Base-by-base conservation (phyloP, 2,797 vertebrate species). In the Alosa sapidissima region DNA sequence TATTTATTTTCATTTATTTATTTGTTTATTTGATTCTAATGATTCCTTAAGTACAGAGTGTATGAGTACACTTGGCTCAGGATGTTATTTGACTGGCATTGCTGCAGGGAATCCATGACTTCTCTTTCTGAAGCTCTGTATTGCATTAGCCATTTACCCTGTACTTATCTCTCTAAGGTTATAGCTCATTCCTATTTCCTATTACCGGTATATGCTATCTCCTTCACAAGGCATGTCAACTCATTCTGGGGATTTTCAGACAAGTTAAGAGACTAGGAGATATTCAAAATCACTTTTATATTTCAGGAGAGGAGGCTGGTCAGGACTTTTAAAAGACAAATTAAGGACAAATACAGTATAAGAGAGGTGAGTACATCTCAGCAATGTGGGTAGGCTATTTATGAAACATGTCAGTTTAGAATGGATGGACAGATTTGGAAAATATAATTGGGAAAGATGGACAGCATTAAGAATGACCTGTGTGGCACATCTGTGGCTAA, bases 61-160 rank as follows among this genome's bases (percentile, higher is more conserved):
- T 78, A 19, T 78, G 72, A 78, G 72, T 21, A 8, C 45, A 14
- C 21, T 16, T 47, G 72, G 36, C 36, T 78, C 72, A 24, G 16
- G 48, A 36, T 83, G 86, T 85, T 47, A 81, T 52, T 81, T 75
- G 62, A 33, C 47, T 84, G 55, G 47, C 14, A 4, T 60, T 85
- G 54, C 52, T 55, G 85, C 41, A 62, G 82, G 62, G 82, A 78
- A 83, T 75, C 47, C 13, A 36, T 84, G 83, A 55, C 49, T 83
- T 86, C 47, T 55, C 5, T 84, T 81, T 36, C 41, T 85, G 48
- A 81, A 78, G 65, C 65, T 51, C 65, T 24, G 28, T 0, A 41
- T 41, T 41, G 41, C 28, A 28, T 28, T 41, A 41, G 41, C 41
- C 41, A 4, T 4, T 41, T 41, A 41, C 41, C 41, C 41, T 41